A percentile compares a stretch with the other conserved stretches of the same genome.
These are phyloP conservation scores for Sebastes paucispinis DNA, from an alignment of 2,797 vertebrate species.

Conservation along the genomic window DNA sequence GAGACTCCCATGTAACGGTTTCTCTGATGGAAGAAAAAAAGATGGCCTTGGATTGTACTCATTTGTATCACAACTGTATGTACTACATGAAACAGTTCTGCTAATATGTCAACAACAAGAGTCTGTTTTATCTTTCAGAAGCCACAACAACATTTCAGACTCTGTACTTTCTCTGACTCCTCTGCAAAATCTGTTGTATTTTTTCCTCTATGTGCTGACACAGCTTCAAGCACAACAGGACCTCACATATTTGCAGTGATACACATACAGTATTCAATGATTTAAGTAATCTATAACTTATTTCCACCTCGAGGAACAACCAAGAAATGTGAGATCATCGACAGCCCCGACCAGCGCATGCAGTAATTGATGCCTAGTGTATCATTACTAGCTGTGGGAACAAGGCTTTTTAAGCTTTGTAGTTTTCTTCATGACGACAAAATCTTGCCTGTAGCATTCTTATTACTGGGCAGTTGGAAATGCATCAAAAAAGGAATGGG, in stretches of 20 bases:
- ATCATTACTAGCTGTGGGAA: conserved; percentile 4
- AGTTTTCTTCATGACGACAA: not conserved
- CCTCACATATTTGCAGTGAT: not conserved
- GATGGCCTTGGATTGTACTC: conserved; percentile 22
- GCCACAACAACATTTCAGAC: not conserved
- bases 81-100: conserved; percentile 9
- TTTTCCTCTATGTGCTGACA: not conserved
- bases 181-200: conserved; percentile 8
- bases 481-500: not conserved
- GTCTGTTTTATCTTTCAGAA: not conserved
- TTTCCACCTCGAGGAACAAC: conserved; percentile 6
- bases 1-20: conserved; percentile 10
- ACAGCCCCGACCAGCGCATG: not conserved
- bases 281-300: not conserved
- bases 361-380: not conserved
- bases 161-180: not conserved
- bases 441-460: conserved; percentile 6
- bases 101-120: conserved; percentile 3
- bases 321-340: not conserved
- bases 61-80: conserved; percentile 2
- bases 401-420: not conserved
- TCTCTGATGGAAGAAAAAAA: conserved; percentile 4
- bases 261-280: not conserved
- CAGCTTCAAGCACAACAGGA: conserved; percentile 4
- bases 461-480: conserved; percentile 3